Percentiles rank a stretch among this genome's conserved stretches.
These are phyloP conservation scores for Phylloscopus trochilus DNA, from an alignment of 2,113 vertebrate genomes.

Conservation along the genomic window DNA sequence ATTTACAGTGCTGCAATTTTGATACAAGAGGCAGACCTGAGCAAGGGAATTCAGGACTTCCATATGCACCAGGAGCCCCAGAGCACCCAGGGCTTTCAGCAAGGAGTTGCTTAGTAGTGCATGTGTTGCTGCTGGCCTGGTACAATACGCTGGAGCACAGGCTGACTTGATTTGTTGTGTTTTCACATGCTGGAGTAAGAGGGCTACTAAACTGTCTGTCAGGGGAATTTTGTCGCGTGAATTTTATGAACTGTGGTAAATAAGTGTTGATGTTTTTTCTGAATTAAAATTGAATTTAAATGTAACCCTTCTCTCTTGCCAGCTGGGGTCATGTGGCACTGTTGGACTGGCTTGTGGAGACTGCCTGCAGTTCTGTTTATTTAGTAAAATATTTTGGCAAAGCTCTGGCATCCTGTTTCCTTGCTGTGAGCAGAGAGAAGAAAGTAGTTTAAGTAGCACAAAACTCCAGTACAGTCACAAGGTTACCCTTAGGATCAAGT, in stretches of 20 bases:
- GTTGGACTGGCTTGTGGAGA: background rate
- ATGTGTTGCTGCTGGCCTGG: background rate
- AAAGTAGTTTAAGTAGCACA: conserved; percentile 10
- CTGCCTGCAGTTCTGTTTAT: conserved; percentile 45
- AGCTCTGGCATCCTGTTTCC: conserved; percentile 13
- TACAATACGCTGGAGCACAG: background rate
- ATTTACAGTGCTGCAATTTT: background rate
- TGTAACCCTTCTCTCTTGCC: conserved; percentile 4
- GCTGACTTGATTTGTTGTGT: background rate
- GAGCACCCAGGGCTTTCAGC: background rate
- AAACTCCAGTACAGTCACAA: background rate
- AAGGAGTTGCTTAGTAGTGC: background rate
- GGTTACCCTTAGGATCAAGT: background rate
- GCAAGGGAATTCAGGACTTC: background rate
- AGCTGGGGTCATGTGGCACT: conserved; percentile 3
- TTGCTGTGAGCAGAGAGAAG: background rate
- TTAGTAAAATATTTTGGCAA: conserved; percentile 47
- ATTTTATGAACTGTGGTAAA: conserved; percentile 45
- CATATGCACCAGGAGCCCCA: background rate
- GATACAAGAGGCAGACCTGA: background rate
- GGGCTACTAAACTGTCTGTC: background rate
- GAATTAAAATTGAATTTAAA: conserved; percentile 45
- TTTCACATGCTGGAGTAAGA: background rate
- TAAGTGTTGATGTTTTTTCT: conserved; percentile 49
- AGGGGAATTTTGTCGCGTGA: background rate